phyloP scores from a whole-genome alignment of 2,113 vertebrate species.

The Xenopus laevis region DNA sequence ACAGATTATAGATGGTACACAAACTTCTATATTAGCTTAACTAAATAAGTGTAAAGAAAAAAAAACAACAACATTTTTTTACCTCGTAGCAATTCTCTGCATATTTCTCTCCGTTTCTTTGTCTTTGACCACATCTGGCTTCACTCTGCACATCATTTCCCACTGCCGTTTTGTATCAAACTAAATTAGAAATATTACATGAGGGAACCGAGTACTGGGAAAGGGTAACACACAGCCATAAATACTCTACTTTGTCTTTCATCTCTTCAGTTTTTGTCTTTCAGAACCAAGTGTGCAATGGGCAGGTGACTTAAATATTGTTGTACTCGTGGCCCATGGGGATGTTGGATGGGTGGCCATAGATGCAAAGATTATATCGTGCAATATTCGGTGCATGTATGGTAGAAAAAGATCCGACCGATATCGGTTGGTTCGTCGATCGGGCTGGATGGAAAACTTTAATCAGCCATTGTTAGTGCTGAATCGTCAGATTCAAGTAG shows the following conservation, averaged over 20 bases:
- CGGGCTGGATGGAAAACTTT: no score
- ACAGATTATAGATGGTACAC: slow-evolving; percentile 46
- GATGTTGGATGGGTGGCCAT: no score
- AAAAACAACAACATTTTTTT: slow-evolving; percentile 31
- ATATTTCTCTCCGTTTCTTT: slow-evolving; percentile 77
- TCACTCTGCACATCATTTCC: slow-evolving; percentile 90
- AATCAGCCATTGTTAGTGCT: no score
- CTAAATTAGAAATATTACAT: slow-evolving; percentile 67
- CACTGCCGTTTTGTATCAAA: slow-evolving; percentile 79
- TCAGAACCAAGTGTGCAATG: background rate
- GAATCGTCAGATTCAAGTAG: no score
- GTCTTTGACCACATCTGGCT: slow-evolving; percentile 84
- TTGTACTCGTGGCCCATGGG: no score
- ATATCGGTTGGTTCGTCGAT: no score
- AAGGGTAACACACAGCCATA: slow-evolving; percentile 47
- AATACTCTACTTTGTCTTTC: slow-evolving; percentile 34
- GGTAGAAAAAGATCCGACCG: no score
- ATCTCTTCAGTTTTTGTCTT: background rate
- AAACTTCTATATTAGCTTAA: slow-evolving; percentile 31
- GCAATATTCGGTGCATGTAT: no score
- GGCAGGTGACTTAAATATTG: no score
- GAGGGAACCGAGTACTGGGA: slow-evolving; percentile 46
- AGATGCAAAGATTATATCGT: no score
- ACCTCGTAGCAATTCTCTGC: slow-evolving; percentile 91
- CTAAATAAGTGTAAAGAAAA: slow-evolving; percentile 32